Evolutionary conservation across 2,797 vertebrate species (phyloP), one percentile per base, ranked within the genome.

Genomic region (Brachymystax lenok): DNA sequence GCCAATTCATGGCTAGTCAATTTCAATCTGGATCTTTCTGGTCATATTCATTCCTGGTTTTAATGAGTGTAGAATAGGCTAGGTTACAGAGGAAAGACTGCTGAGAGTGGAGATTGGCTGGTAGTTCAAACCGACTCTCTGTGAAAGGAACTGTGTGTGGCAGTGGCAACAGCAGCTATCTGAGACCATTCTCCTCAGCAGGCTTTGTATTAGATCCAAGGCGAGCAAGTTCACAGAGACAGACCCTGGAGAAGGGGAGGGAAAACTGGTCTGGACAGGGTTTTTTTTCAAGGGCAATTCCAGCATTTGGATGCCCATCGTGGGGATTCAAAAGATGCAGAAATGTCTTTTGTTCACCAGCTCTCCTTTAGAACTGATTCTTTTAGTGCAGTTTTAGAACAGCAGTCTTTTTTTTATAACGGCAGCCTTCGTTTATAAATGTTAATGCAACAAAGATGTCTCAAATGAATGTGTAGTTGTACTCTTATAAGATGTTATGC

Each of bases 131-230:
- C 14, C 13, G 30, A 17, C 50, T 40, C 14, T 66, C n/a, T 56
- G 27, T 12, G 10, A 16, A 33, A 30, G 66, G 40, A 46, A 46
- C 40, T 46, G 40, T 68, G 66, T 33, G 66, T 33, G 66, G 85
- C 27, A 67, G 87, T 73, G 51, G 89, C 83, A 66, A 71, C 76
- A 30, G 85, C 67, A 67, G 40, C 40, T 46, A 86, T 89, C 85
- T 81, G 84, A 82, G 79, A 79, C 84, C 82, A 88, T 86, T 91
- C 88, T 93, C 87, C 80, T 91, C 78, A 13, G 74, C 86, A 89
- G 85, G 79, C 91, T 92, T 94, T 94, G 89, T 93, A 82, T 87
- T 79, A 84, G 77, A 71, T 91, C 90, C 88, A 90, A 91, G 82
- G 88, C 88, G 77, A 83, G 84, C 83, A 85, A 89, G 88, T 92